Base-by-base conservation (phyloP, 2,888 invertebrate species). In the Acrocyrtus sp. region DNA sequence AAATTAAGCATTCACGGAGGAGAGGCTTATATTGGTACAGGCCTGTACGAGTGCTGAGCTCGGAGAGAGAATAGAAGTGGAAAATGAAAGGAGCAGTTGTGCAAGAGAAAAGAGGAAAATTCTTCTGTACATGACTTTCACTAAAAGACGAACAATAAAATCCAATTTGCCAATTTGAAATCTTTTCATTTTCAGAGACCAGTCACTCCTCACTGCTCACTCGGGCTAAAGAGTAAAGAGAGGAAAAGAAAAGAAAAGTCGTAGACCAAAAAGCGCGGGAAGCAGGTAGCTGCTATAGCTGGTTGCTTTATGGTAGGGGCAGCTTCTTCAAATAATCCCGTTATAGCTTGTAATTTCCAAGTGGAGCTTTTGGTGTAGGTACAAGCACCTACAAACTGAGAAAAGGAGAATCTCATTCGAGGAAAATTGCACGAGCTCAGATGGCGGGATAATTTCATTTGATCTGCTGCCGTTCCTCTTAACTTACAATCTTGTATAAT, bases 151-250 rank as follows among this genome's bases (percentile, higher is more conserved):
- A 61, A 75, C 73, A 76, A 76, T 76, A 76, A 76, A 76, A 76
- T 69, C 73, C 69, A 73, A 76, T 76, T 76, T 72, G 69, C 76
- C 76, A 72, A 76, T 76, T 76, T 76, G 73, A 76, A 76, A 73
- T 70, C 76, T 69, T 76, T 76, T 73, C 76, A 76, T 73, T 72
- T 72, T 48, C 61, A 45, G 8, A 21, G 39, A 50, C 41, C n/a
- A n/a, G n/a, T n/a, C n/a, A n/a, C n/a, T n/a, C n/a, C n/a, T n/a
- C n/a, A n/a, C n/a, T n/a, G n/a, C n/a, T n/a, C n/a, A n/a, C n/a
- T n/a, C n/a, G n/a, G n/a, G n/a, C n/a, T n/a, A n/a, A n/a, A n/a
- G n/a, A n/a, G n/a, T n/a, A n/a, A n/a, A n/a, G n/a, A n/a, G n/a
- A n/a, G n/a, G n/a, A n/a, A n/a, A n/a, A n/a, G n/a, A n/a, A n/a